These are phyloP conservation scores for Incurvaria masculella DNA, from an alignment of 2,888 invertebrate species.

Conservation along the genomic window DNA sequence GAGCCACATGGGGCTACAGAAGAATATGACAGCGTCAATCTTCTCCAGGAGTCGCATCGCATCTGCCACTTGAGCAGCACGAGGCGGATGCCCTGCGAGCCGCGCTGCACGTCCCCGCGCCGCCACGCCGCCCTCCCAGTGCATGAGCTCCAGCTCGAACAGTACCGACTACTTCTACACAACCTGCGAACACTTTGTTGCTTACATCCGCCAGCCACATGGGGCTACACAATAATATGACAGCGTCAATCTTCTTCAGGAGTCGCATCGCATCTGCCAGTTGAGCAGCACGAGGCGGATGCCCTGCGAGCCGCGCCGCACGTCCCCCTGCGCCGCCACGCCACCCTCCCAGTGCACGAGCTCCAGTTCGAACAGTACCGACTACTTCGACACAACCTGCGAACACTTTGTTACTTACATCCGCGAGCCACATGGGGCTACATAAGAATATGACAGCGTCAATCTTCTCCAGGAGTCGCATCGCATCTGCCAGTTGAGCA, in stretches of 20 bases:
- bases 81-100: constrained; percentile 65
- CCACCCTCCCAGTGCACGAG: constrained; percentile 57
- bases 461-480: constrained; percentile 77
- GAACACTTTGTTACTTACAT: no score
- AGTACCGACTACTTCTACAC: constrained; percentile 77
- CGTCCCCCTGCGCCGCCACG: constrained; percentile 31
- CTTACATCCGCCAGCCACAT: no score
- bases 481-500: constrained; percentile 88
- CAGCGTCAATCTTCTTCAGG: constrained; percentile 73
- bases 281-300: constrained; percentile 71
- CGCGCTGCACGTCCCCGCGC: constrained; percentile 50
- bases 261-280: constrained; percentile 86
- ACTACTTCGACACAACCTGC: constrained; percentile 74
- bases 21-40: constrained; percentile 75
- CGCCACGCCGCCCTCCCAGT: constrained; percentile 39
- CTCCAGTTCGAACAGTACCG: constrained; percentile 84
- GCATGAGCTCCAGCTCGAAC: constrained; percentile 79
- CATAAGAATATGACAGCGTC: constrained; percentile 82
- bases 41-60: constrained; percentile 81
- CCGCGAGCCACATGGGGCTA: constrained; percentile 84
- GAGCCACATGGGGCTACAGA: constrained; percentile 89
- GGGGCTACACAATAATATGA: constrained; percentile 86
- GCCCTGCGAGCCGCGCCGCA: constrained; percentile 62
- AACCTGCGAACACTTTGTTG: no score
- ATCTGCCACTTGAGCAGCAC: constrained; percentile 81